phyloP scores from a whole-genome alignment of 2,888 invertebrate species.

The Campoletis raptor region DNA sequence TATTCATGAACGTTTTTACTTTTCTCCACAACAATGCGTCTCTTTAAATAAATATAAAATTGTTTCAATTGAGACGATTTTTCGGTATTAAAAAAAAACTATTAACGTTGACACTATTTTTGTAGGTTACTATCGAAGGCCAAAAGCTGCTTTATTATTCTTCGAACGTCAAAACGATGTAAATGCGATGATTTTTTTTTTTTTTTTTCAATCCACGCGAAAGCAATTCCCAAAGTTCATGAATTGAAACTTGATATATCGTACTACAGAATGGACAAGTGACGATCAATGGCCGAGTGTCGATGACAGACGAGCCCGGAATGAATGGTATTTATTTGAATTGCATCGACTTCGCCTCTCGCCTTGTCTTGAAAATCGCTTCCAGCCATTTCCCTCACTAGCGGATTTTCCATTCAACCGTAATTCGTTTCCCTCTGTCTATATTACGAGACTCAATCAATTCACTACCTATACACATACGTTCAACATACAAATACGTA shows the following conservation, averaged over 20 bases:
- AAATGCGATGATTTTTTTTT: not conserved
- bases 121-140: no score
- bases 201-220: not conserved
- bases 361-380: not conserved
- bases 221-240: not conserved
- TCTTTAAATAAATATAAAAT: no score
- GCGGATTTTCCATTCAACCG: constrained; percentile 27
- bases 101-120: no score
- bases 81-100: no score
- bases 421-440: constrained; percentile 7
- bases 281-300: constrained; percentile 13
- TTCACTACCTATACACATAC: not conserved
- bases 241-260: not conserved
- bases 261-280: not conserved
- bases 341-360: constrained; percentile 15
- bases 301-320: constrained; percentile 20
- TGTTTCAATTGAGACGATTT: no score
- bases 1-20: no score
- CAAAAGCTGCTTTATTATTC: no score
- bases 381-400: not conserved
- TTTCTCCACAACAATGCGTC: no score
- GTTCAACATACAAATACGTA: not conserved
- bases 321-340: constrained; percentile 13
- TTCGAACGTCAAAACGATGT: not conserved
- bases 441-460: not conserved